phyloP scores from a whole-genome alignment of 2,797 vertebrate genomes.

The Pseudochirops cupreus region DNA sequence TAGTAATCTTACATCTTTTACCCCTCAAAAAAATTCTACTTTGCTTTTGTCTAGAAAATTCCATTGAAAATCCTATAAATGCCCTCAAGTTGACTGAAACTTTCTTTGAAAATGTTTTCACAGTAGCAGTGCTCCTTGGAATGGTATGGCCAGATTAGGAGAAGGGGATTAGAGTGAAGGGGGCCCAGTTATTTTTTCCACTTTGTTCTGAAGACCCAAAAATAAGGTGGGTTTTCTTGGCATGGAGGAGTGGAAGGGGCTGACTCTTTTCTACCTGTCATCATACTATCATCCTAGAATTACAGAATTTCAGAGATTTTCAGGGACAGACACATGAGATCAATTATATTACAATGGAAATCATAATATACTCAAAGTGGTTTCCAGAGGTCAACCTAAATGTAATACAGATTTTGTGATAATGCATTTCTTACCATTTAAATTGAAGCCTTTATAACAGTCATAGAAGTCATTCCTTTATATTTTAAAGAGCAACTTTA shows the following conservation, averaged over 20 bases:
- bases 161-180: not conserved
- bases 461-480: not conserved
- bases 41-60: not conserved
- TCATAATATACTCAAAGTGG: not conserved
- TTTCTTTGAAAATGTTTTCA: slow-evolving; percentile 55
- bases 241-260: not conserved
- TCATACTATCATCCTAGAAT: slow-evolving; percentile 44
- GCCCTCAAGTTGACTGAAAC: slow-evolving; percentile 28
- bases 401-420: not conserved
- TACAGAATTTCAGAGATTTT: not conserved
- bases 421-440: not conserved
- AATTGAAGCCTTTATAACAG: slow-evolving; percentile 34
- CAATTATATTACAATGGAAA: not conserved
- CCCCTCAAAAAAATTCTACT: not conserved
- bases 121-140: slow-evolving; percentile 52
- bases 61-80: not conserved
- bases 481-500: not conserved
- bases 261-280: not conserved
- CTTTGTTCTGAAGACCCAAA: slow-evolving; percentile 16
- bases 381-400: slow-evolving; percentile 6
- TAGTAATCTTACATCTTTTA: not conserved
- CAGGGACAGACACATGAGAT: not conserved
- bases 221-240: not conserved
- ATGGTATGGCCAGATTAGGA: slow-evolving; percentile 48
- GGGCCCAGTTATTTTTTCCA: slow-evolving; percentile 4